Evolutionary conservation across 2,113 vertebrate species (phyloP).

Genomic region (Myocastor coypus): DNA sequence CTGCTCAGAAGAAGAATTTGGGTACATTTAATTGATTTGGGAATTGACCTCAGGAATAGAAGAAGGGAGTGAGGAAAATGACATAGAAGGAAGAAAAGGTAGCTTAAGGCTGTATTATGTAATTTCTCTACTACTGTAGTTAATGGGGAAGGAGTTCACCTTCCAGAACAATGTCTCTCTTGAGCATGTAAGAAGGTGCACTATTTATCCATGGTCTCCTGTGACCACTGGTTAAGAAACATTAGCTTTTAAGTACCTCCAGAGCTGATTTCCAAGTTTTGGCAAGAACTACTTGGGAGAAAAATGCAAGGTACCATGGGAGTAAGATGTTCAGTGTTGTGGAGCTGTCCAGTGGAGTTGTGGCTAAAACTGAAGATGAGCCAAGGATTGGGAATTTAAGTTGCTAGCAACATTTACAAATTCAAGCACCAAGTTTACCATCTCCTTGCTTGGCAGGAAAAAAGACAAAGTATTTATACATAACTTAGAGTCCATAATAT

Average conservation of each 20-base stretch:
- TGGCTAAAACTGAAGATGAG: neutral
- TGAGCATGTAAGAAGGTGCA: neutral
- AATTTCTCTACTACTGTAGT: neutral
- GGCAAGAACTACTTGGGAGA: neutral
- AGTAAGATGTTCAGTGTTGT: neutral
- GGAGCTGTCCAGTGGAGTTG: neutral
- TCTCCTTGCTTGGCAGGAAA: neutral
- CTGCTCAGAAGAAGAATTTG: conserved; percentile 43
- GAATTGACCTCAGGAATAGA: neutral
- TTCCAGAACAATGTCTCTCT: neutral
- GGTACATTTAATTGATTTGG: neutral
- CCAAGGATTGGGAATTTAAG: neutral
- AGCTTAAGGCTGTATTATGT: neutral
- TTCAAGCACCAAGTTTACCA: neutral
- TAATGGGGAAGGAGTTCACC: neutral
- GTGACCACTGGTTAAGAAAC: neutral
- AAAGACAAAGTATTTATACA: neutral
- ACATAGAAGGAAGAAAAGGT: neutral
- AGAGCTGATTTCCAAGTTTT: neutral
- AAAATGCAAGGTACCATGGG: neutral
- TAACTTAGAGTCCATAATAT: neutral
- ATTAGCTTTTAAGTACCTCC: neutral
- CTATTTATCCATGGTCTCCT: neutral
- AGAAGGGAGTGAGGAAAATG: neutral
- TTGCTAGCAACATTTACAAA: neutral